These are phyloP conservation scores for Fringilla coelebs DNA, from an alignment of 2,797 vertebrate genomes.

Conservation along the genomic window DNA sequence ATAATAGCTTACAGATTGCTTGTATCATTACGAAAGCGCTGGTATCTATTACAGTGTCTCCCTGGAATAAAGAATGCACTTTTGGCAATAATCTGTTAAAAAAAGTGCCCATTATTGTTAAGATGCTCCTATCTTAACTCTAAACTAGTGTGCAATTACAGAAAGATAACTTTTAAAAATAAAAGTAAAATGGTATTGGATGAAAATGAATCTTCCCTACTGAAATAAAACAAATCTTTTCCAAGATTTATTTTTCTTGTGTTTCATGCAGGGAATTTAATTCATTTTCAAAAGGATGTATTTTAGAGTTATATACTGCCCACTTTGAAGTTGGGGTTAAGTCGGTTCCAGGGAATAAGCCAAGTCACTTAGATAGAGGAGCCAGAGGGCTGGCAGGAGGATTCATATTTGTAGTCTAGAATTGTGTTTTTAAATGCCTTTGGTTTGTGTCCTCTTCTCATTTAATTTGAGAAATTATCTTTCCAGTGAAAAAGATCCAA, in stretches of 20 bases:
- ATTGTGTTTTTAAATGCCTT: background rate
- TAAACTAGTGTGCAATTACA: constrained; percentile 68
- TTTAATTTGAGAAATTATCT: background rate
- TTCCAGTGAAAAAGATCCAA: background rate
- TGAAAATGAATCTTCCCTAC: constrained; percentile 48
- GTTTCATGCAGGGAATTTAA: constrained; percentile 16
- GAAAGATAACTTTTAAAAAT: constrained; percentile 67
- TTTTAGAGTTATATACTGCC: constrained; percentile 51
- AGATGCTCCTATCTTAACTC: constrained; percentile 57
- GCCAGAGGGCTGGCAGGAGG: background rate
- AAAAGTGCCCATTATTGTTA: constrained; percentile 76
- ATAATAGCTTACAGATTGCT: constrained; percentile 80
- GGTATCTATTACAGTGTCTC: constrained; percentile 76
- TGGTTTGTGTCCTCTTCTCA: background rate
- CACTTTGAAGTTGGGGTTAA: constrained; percentile 12
- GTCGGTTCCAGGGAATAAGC: constrained; percentile 7
- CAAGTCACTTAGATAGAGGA: constrained; percentile 28
- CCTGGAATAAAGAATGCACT: constrained; percentile 76
- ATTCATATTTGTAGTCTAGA: constrained; percentile 32
- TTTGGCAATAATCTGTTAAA: constrained; percentile 77
- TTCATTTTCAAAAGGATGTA: constrained; percentile 54
- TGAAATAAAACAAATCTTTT: constrained; percentile 14
- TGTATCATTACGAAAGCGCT: constrained; percentile 75
- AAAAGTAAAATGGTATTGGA: constrained; percentile 19
- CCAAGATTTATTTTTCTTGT: constrained; percentile 9